Conservation (phyloP, 2,888 invertebrate genomes). For the Ametastegia equiseti region DNA sequence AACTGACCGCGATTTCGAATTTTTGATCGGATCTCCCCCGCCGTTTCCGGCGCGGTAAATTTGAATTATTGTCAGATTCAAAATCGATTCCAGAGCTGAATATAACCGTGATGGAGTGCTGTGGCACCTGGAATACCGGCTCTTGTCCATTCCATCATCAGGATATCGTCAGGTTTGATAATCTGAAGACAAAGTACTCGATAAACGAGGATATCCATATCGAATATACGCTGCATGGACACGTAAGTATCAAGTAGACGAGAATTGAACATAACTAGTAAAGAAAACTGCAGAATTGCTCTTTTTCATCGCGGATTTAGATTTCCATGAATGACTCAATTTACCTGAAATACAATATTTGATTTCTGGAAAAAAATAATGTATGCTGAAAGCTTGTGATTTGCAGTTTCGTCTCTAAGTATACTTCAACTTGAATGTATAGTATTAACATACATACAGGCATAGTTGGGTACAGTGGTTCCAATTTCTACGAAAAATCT, state of each 20-base stretch:
- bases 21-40: not conserved
- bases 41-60: not conserved
- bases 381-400: no score
- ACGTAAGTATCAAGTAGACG: conserved; percentile 53
- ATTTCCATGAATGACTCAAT: no score
- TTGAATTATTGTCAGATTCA: not conserved
- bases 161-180: conserved; percentile 52
- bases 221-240: conserved; percentile 53
- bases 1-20: no score
- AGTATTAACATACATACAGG: no score
- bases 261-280: not conserved
- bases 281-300: not conserved
- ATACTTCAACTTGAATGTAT: no score
- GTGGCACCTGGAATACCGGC: conserved; percentile 46
- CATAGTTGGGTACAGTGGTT: no score
- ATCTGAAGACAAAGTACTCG: conserved; percentile 52
- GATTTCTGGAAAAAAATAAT: no score
- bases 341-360: no score
- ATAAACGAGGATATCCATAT: conserved; percentile 53
- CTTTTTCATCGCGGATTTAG: not conserved
- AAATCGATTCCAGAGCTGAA: not conserved
- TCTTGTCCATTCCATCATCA: conserved; percentile 49
- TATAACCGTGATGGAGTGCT: conserved; percentile 53
- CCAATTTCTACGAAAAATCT: no score
- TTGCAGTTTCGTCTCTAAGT: no score